Percentiles rank a stretch among this genome's conserved stretches.
These are phyloP conservation scores for Seriola aureovittata DNA, from an alignment of 2,113 vertebrate species.

Conservation along the genomic window DNA sequence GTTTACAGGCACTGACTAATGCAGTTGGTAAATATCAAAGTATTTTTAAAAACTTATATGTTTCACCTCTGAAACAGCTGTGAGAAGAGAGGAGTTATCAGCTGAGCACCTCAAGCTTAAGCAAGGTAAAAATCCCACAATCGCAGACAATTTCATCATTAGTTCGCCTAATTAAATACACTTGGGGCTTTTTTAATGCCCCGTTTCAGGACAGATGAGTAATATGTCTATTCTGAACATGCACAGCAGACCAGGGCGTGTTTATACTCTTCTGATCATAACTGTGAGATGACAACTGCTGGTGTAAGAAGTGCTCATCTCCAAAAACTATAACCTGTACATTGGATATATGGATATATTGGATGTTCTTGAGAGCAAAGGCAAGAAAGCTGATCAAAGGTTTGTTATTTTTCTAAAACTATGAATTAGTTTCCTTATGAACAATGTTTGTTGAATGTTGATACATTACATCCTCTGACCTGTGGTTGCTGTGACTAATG, in stretches of 20 bases:
- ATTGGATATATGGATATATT: background rate
- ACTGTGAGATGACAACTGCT: slow-evolving; percentile 46
- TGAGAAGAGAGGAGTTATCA: background rate
- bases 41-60: background rate
- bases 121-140: slow-evolving; percentile 27
- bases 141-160: slow-evolving; percentile 36
- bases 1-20: background rate
- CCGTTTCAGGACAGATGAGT: slow-evolving; percentile 41
- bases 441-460: background rate
- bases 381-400: background rate
- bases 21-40: background rate
- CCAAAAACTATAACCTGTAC: background rate
- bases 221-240: slow-evolving; percentile 44
- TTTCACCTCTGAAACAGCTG: background rate
- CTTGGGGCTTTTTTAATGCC: slow-evolving; percentile 30
- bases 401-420: background rate
- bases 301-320: background rate
- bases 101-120: slow-evolving; percentile 20
- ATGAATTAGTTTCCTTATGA: background rate
- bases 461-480: slow-evolving; percentile 47
- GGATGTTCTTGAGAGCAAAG: background rate
- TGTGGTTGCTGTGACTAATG: slow-evolving; percentile 53
- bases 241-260: slow-evolving; percentile 45
- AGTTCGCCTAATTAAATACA: slow-evolving; percentile 28
- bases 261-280: slow-evolving; percentile 49